Conservation (phyloP, 1,140 invertebrate genomes). For the Rhopalosiphum padi region DNA sequence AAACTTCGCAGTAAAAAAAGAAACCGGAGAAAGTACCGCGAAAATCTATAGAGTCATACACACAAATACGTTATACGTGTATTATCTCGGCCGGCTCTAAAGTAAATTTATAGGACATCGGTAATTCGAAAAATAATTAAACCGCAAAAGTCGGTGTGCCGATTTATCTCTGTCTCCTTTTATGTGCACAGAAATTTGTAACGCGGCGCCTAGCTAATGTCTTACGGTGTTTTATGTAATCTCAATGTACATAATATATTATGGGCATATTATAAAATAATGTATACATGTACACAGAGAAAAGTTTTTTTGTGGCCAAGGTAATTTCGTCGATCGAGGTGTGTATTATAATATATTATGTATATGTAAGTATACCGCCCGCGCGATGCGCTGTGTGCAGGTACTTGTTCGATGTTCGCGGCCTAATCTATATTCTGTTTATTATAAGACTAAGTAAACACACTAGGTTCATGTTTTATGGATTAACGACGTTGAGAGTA, state of each 20-base stretch:
- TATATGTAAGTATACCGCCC: not conserved
- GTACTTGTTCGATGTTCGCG: not conserved
- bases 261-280: not conserved
- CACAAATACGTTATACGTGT: too few relatives aligned
- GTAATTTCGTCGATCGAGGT: not conserved
- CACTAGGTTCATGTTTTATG: not conserved
- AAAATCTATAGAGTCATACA: not conserved
- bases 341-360: not conserved
- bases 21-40: not conserved
- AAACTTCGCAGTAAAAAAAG: not conserved
- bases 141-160: not conserved
- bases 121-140: conserved; percentile 8
- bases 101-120: not conserved
- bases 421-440: not conserved
- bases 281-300: not conserved
- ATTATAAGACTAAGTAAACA: not conserved
- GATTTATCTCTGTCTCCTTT: not conserved
- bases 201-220: not conserved
- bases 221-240: not conserved
- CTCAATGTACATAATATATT: not conserved
- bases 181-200: not conserved
- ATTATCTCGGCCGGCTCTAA: not conserved
- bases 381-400: not conserved
- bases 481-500: not conserved
- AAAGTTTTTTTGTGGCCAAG: not conserved